Evolutionary conservation across 2,888 invertebrate species (phyloP).

Genomic region (Trimorus sp.): DNA sequence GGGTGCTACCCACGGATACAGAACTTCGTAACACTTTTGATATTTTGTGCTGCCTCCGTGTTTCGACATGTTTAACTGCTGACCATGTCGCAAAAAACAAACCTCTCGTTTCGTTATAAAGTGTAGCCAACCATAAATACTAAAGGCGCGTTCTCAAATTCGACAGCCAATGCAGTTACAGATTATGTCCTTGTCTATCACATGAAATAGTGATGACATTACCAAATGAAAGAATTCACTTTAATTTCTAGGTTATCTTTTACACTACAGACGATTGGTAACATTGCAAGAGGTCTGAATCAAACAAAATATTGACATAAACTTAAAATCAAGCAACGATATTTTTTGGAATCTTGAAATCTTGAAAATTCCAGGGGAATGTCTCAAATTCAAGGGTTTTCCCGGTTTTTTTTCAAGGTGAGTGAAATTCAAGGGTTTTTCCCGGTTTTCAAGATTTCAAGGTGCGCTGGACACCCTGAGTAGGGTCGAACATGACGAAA

Average conservation of each 20-base stretch:
- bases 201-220: background rate
- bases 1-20: constrained; percentile 6
- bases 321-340: background rate
- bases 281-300: no score
- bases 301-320: background rate
- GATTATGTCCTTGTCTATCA: no score
- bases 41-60: constrained; percentile 7
- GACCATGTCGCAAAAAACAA: no score
- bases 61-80: background rate
- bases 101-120: no score
- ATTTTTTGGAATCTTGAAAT: background rate
- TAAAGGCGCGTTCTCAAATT: no score
- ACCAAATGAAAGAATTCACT: background rate
- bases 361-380: background rate
- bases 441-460: constrained; percentile 1
- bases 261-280: no score
- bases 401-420: background rate
- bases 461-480: constrained; percentile 4
- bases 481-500: no score
- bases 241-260: background rate
- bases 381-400: constrained; percentile 4
- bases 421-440: constrained; percentile 1
- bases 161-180: no score
- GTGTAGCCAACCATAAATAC: no score
- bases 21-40: constrained; percentile 4